Base-by-base conservation (phyloP, 1,140 invertebrate genomes). In the Pygmarrhopalites habei region DNA sequence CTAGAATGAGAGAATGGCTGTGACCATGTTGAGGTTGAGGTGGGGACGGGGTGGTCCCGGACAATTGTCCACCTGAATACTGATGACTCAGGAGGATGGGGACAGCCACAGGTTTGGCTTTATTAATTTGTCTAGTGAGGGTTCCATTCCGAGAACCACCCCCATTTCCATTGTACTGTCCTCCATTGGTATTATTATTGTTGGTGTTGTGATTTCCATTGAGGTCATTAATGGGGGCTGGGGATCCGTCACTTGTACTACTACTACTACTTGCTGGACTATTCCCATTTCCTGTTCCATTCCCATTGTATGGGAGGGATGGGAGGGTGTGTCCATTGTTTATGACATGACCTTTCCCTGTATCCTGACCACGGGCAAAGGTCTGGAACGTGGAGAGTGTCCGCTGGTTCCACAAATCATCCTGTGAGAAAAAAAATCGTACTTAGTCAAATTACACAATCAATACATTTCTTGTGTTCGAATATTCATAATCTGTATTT, bases 331-430 rank as follows among this genome's bases (percentile, higher is more conserved):
- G n/a, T 51, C 58, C 23, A 39, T 43, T n/a, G n/a, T n/a, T n/a
- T 29, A 51, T 32, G 19, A 35, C 59, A 19, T 65, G 17, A 12
- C 46, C 56, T n/a, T n/a, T n/a, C n/a, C n/a, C n/a, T n/a, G 5
- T 35, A 28, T 68, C 62, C 57, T 64, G 66, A 60, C 68, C 67
- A 28, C 74, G 67, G 28, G 72, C 69, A 61, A 76, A 76, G 17
- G 75, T 76, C 44, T 74, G 74, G 67, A 76, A 76, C 29, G 68
- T 74, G 21, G 74, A 75, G n/a, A 76, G 62, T 32, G 70, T 74
- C 19, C 75, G 71, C 28, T 74, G 71, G 53, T 72, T 73, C 75
- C 74, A 76, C 64, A 69, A 60, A 62, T 73, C 73, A 52, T 70
- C 71, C 73, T 75, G 72, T 21, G 19, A 19, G 21, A 46, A 46